Conservation (phyloP, 2,797 vertebrate species). For the Babyrousa celebensis region DNA sequence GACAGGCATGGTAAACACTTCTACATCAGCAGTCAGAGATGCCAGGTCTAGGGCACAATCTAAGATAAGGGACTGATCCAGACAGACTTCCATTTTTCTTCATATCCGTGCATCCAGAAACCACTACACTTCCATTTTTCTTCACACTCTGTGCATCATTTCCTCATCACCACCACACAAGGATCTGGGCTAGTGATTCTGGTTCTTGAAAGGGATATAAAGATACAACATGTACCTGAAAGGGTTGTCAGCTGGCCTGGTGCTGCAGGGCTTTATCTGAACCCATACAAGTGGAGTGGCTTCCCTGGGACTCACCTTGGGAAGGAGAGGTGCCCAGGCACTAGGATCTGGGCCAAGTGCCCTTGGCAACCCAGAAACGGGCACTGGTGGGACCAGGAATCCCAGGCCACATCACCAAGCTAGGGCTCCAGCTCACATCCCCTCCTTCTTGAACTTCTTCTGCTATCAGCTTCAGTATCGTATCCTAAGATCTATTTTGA, state of each 20-base stretch:
- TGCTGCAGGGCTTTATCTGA: not conserved
- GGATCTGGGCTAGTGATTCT: not conserved
- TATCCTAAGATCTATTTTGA: not conserved
- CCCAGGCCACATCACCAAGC: not conserved
- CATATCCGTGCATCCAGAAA: not conserved
- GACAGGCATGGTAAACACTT: not conserved
- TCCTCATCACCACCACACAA: not conserved
- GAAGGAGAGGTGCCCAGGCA: not conserved
- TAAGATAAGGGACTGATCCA: not conserved
- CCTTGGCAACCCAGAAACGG: not conserved
- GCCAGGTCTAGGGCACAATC: not conserved
- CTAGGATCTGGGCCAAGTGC: not conserved
- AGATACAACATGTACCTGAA: not conserved
- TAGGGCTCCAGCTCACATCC: not conserved
- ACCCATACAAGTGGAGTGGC: not conserved
- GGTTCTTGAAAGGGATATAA: not conserved
- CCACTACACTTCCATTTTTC: not conserved
- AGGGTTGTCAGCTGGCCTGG: not conserved
- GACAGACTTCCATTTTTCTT: not conserved
- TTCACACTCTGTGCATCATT: not conserved
- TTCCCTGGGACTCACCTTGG: not conserved
- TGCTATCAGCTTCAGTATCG: not conserved
- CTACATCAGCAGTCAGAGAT: not conserved
- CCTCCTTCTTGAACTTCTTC: not conserved
- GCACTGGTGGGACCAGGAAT: not conserved